Base-by-base conservation (phyloP, 2,888 invertebrate genomes). In the Volucella inflata region DNA sequence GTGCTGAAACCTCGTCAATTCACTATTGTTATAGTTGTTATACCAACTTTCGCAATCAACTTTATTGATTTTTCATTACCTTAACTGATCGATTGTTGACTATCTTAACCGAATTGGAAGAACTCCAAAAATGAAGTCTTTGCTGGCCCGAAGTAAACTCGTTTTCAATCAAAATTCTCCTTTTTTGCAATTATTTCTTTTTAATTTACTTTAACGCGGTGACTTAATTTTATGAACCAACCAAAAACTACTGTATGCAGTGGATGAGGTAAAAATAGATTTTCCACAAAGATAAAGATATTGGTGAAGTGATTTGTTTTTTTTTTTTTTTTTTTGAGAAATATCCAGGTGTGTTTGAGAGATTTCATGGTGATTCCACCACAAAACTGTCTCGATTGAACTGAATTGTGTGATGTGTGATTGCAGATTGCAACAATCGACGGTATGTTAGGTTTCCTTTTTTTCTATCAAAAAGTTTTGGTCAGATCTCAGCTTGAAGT, bases 361-460 rank as follows among this genome's bases (percentile, higher is more conserved):
- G 55, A 55, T 38, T 10, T 30, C n/a, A 48, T 68, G 60, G 12
- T 17, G 65, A 78, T 62, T 62, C 82, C 78, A 72, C 71, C 30
- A 6, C 30, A 30, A 78, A 77, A 77, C 51, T 72, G 82, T 60
- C 82, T 30, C 30, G 6, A 30, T 68, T 74, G 51, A 64, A 74
- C 78, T 55, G 78, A 74, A 46, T 80, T 74, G 70, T 81, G 75
- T 75, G 76, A 81, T 70, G n/a, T n/a, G n/a, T n/a, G 75, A 81
- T 78, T 74, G 21, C 21, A 21, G 21, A 75, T 84, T 84, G 79
- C 83, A 70, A 74, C 64, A 84, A 64, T 57, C 30, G n/a, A 12
- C n/a, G 16, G 40, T 59, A 53, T 36, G 30, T 38, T 9, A 17
- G 38, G 62, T 76, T 82, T 70, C 77, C 70, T 71, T 71, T 82